Conservation (phyloP, 1,140 invertebrate species). For the Panonychus citri region DNA sequence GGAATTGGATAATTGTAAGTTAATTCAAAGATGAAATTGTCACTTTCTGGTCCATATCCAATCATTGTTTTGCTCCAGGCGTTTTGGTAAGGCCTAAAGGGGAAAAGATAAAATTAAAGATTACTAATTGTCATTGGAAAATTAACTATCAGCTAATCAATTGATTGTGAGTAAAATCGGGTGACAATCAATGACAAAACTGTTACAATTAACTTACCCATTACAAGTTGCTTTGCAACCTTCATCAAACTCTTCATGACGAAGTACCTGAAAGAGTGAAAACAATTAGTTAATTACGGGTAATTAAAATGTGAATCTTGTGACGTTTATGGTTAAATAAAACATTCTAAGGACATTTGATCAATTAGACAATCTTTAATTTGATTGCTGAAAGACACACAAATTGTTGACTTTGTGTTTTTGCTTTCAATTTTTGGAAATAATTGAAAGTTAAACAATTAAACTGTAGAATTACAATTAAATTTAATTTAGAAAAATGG, state of each 20-base stretch:
- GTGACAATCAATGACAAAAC: neutral
- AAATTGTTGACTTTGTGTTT: no score
- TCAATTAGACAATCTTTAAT: no score
- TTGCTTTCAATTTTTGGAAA: no score
- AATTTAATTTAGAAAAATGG: no score
- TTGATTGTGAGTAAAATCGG: neutral
- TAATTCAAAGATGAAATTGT: slow-evolving; percentile 77
- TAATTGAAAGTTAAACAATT: no score
- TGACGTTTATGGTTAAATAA: no score
- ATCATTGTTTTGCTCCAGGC: slow-evolving; percentile 99
- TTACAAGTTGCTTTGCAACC: slow-evolving; percentile 75
- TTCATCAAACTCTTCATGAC: slow-evolving; percentile 90
- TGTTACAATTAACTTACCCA: slow-evolving; percentile 39
- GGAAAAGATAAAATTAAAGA: neutral
- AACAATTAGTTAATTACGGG: no score
- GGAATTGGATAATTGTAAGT: slow-evolving; percentile 92
- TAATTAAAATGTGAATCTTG: no score
- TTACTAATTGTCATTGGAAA: neutral
- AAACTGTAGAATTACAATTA: no score
- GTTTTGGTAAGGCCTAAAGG: slow-evolving; percentile 74
- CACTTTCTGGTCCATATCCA: slow-evolving; percentile 81
- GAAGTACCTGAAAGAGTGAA: slow-evolving; percentile 52
- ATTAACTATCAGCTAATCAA: neutral
- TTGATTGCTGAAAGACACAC: no score
- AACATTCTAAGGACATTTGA: no score